Percentiles rank a stretch among this genome's conserved stretches.
These are phyloP conservation scores for Cossypha niveicapilla DNA, from an alignment of 2,797 vertebrate genomes.

Conservation along the genomic window DNA sequence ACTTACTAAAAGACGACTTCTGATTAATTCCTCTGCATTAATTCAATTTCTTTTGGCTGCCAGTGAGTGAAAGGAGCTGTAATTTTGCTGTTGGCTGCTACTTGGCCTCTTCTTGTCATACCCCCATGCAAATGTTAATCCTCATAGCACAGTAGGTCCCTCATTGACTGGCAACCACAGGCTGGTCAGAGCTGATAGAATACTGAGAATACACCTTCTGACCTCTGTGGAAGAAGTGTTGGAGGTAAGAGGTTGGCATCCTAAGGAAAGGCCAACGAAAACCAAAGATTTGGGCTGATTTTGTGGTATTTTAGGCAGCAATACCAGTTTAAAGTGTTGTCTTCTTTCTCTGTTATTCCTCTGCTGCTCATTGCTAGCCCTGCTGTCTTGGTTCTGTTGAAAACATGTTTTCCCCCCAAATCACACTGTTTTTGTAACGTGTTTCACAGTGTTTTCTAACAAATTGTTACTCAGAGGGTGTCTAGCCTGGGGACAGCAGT, in stretches of 20 bases:
- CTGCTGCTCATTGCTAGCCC: not conserved
- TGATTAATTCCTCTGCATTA: not conserved
- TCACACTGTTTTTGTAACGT: not conserved
- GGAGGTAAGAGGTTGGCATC: not conserved
- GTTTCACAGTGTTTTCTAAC: not conserved
- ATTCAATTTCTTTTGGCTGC: not conserved
- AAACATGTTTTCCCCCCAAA: not conserved
- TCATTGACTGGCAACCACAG: not conserved
- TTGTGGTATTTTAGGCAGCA: not conserved
- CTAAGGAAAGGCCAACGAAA: not conserved
- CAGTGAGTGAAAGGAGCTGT: not conserved
- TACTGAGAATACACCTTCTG: not conserved
- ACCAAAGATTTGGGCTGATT: not conserved
- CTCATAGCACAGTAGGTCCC: not conserved
- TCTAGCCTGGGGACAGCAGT: not conserved
- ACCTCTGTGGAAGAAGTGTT: not conserved
- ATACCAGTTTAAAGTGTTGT: not conserved
- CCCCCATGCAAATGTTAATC: not conserved
- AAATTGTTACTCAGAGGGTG: not conserved
- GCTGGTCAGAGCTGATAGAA: not conserved
- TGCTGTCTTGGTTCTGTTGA: not conserved
- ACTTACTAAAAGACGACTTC: not conserved
- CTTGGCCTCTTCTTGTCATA: not conserved
- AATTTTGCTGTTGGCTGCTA: not conserved
- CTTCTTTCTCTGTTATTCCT: not conserved